Conservation (phyloP, 2,113 vertebrate genomes). For the Erinaceus europaeus region DNA sequence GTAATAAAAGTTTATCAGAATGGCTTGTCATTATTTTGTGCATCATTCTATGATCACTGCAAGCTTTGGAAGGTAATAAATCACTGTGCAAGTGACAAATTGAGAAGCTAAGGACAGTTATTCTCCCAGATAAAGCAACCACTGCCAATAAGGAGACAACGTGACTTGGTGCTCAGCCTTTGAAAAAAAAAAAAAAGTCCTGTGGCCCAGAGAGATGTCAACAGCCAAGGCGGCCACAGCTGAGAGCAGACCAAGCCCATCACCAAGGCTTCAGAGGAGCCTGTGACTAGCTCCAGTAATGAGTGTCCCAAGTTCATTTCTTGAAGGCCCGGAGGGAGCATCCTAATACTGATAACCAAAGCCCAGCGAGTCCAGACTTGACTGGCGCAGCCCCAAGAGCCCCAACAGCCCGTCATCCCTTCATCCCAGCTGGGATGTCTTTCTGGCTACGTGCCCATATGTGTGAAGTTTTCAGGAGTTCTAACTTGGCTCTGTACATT, state of each 20-base stretch:
- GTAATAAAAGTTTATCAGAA: constrained; percentile 70
- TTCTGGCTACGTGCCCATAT: accelerated
- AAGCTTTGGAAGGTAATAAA: constrained; percentile 70
- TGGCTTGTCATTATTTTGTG: constrained; percentile 72
- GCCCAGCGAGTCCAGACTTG: neutral
- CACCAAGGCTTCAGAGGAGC: neutral
- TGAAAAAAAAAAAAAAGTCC: neutral
- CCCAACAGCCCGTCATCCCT: neutral
- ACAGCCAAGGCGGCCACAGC: neutral
- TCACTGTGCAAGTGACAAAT: constrained; percentile 66
- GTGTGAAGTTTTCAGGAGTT: neutral
- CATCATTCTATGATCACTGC: constrained; percentile 71
- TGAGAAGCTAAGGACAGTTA: constrained; percentile 64
- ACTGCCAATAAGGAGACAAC: constrained; percentile 55
- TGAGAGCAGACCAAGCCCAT: constrained; percentile 7
- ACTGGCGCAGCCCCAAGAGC: neutral
- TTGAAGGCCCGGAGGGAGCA: neutral
- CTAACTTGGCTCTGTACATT: constrained; percentile 60
- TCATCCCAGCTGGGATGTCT: neutral
- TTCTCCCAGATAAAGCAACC: constrained; percentile 65
- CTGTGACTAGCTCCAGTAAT: neutral
- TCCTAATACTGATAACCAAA: neutral
- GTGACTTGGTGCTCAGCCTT: constrained; percentile 57
- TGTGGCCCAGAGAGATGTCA: neutral
- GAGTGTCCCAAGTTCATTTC: neutral